Conservation (phyloP, 2,888 invertebrate genomes). For the Mactromeris polynyma region DNA sequence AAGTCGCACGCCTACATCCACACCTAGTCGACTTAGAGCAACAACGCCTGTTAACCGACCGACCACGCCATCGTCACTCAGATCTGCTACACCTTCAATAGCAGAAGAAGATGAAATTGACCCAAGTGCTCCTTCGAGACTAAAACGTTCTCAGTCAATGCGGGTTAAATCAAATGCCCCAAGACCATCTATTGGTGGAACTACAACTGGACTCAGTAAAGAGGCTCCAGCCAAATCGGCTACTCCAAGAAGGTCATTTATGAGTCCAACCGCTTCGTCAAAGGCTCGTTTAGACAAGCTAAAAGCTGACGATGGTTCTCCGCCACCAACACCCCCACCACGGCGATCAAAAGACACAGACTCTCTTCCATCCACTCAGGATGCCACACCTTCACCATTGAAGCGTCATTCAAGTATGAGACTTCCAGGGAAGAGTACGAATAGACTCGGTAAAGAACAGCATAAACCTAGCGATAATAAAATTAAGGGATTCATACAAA, state of each 20-base stretch:
- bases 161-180: conserved; percentile 61
- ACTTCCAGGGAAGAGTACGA: conserved; percentile 62
- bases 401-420: conserved; percentile 76
- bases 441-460: conserved; percentile 55
- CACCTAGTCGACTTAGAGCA: conserved; percentile 42
- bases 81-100: conserved; percentile 67
- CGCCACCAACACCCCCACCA: conserved; percentile 71
- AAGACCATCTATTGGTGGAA: conserved; percentile 50
- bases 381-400: conserved; percentile 68
- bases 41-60: conserved; percentile 57
- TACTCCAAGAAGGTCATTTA: conserved; percentile 72
- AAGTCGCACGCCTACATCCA: conserved; percentile 54
- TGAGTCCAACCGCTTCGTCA: conserved; percentile 80
- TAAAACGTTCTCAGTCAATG: conserved; percentile 73
- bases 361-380: conserved; percentile 56
- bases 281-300: conserved; percentile 68
- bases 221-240: conserved; percentile 51
- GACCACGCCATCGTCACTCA: conserved; percentile 35
- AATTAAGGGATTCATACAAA: conserved; percentile 66
- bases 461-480: conserved; percentile 59
- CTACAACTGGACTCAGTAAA: conserved; percentile 40
- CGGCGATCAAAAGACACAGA: conserved; percentile 64
- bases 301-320: conserved; percentile 60
- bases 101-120: conserved; percentile 58
- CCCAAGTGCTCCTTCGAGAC: conserved; percentile 56